These are phyloP conservation scores for Alectoris magna DNA, from an alignment of 2,797 vertebrate species.

Conservation along the genomic window DNA sequence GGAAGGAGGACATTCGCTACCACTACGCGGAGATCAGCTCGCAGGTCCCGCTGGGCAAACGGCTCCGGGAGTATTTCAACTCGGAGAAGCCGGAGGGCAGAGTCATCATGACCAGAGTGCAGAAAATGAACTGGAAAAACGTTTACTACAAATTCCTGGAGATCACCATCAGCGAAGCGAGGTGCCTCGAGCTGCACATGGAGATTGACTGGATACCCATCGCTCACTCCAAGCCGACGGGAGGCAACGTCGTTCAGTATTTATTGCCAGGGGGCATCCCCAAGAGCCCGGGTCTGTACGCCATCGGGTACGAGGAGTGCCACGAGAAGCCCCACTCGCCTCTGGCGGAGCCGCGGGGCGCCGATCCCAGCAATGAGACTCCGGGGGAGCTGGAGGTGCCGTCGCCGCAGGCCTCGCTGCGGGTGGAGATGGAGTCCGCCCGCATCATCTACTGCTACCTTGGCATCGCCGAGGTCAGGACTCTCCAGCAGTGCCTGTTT, in stretches of 20 bases:
- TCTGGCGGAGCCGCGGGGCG: constrained; percentile 10
- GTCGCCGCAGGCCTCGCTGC: constrained; percentile 72
- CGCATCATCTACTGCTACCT: constrained; percentile 95
- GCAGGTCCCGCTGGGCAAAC: constrained; percentile 94
- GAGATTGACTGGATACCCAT: constrained; percentile 97
- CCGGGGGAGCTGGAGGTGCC: constrained; percentile 75
- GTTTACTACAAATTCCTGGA: constrained; percentile 98
- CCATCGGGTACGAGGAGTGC: constrained; percentile 90
- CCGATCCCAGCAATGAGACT: constrained; percentile 71
- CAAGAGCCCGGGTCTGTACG: constrained; percentile 94
- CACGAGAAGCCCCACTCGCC: constrained; percentile 75
- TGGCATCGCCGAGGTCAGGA: constrained; percentile 94
- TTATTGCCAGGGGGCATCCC: constrained; percentile 94
- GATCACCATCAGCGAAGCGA: constrained; percentile 96
- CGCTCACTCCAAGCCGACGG: constrained; percentile 86
- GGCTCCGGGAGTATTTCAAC: constrained; percentile 97
- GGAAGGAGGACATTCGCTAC: constrained; percentile 96
- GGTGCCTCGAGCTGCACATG: constrained; percentile 97
- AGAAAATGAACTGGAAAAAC: constrained; percentile 99
- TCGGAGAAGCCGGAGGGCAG: constrained; percentile 95
- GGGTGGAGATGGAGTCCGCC: constrained; percentile 76
- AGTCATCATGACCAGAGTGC: constrained; percentile 94
- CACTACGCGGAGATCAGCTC: constrained; percentile 98
- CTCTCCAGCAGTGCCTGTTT: constrained; percentile 94
- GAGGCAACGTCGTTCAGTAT: constrained; percentile 90